phyloP scores from a whole-genome alignment of 2,797 vertebrate species.

The Hoplostethus mediterraneus region DNA sequence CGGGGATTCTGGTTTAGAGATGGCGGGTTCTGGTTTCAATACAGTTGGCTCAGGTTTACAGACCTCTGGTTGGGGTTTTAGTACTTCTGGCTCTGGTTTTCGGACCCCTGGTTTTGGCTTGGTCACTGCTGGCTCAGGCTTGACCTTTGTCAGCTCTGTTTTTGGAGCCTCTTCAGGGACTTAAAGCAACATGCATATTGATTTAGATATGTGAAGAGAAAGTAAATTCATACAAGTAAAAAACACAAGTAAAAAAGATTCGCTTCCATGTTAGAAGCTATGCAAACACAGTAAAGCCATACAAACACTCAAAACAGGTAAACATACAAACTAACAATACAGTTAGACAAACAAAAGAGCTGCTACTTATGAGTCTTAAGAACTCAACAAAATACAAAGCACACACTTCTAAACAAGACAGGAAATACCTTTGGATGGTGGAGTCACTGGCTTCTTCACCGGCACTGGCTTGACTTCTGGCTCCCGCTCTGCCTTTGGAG shows the following conservation, averaged over 20 bases:
- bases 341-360: not conserved
- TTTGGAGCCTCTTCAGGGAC: conserved; percentile 86
- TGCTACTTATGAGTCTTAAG: not conserved
- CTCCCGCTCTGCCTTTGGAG: not conserved
- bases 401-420: conserved; percentile 38
- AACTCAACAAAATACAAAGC: conserved; percentile 4
- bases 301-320: conserved; percentile 32
- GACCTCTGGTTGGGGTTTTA: conserved; percentile 52
- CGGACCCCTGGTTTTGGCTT: conserved; percentile 75
- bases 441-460: conserved; percentile 77
- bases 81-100: conserved; percentile 70
- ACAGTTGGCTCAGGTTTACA: conserved; percentile 44
- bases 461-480: conserved; percentile 41
- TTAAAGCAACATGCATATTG: conserved; percentile 83
- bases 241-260: conserved; percentile 56
- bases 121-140: conserved; percentile 34
- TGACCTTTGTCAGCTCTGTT: conserved; percentile 70
- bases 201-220: conserved; percentile 55
- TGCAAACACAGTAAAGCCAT: conserved; percentile 40
- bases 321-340: conserved; percentile 27
- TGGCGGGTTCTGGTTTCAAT: conserved; percentile 3
- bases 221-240: conserved; percentile 40
- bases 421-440: conserved; percentile 88
- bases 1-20: conserved; percentile 6
- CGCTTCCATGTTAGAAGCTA: conserved; percentile 74